Percentiles rank a stretch among this genome's conserved stretches.
phyloP scores from a whole-genome alignment of 2,797 vertebrate species.

The Malurus splendens region DNA sequence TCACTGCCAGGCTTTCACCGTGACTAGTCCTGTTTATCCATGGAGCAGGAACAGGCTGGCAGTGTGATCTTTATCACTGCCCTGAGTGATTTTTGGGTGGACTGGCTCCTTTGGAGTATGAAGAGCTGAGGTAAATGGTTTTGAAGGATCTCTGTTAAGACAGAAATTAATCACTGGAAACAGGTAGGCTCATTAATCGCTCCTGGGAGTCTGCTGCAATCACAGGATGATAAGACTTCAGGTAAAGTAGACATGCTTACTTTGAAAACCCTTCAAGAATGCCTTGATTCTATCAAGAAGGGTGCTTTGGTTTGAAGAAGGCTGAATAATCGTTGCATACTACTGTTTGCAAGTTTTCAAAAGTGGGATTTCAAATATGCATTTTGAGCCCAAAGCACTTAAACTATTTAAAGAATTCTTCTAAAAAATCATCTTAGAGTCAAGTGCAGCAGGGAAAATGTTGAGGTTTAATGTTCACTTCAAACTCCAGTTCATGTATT shows the following conservation, averaged over 20 bases:
- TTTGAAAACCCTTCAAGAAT: background rate
- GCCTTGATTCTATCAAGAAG: background rate
- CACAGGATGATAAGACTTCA: background rate
- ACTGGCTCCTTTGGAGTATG: background rate
- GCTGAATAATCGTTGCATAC: background rate
- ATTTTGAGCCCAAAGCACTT: background rate
- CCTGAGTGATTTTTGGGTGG: background rate
- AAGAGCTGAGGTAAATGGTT: background rate
- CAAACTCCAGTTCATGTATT: background rate
- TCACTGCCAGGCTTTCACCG: background rate
- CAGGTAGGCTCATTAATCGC: background rate
- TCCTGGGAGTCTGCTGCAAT: background rate
- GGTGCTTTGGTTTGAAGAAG: background rate
- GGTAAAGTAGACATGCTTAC: background rate
- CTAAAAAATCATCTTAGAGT: background rate
- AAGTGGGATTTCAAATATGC: background rate
- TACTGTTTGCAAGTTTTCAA: background rate
- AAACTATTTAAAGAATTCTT: background rate
- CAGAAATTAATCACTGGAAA: background rate
- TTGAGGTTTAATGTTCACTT: background rate
- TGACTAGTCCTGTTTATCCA: background rate
- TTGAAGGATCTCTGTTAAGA: background rate
- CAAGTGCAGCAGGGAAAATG: background rate
- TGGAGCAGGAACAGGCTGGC: background rate
- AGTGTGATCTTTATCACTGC: background rate